Percentiles rank a stretch among this genome's conserved stretches.
These are phyloP conservation scores for Strigamia transsilvanica DNA, from an alignment of 2,888 invertebrate genomes.

Conservation along the genomic window DNA sequence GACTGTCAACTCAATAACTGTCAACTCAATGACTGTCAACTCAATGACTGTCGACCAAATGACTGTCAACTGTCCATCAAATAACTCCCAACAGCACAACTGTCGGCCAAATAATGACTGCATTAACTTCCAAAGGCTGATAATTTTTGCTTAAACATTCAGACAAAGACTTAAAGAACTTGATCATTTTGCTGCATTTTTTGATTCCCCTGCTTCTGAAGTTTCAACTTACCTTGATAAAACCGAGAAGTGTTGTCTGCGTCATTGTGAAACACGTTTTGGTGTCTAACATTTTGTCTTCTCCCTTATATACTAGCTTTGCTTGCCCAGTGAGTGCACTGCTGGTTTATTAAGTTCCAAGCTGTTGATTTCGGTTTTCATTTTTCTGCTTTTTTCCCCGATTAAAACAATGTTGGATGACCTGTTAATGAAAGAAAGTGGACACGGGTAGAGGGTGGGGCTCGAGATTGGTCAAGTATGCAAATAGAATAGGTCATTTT, in stretches of 20 bases:
- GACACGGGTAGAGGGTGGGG: not conserved
- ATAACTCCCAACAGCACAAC: no score
- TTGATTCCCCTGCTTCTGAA: no score
- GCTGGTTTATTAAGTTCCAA: slow-evolving; percentile 10
- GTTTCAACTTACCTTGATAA: not conserved
- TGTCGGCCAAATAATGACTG: no score
- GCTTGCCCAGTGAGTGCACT: slow-evolving; percentile 3
- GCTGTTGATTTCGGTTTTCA: not conserved
- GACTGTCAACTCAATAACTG: no score
- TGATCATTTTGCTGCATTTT: no score
- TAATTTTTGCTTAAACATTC: no score
- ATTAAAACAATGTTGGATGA: not conserved
- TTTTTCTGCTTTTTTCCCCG: not conserved
- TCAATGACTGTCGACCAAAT: no score
- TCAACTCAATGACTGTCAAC: no score
- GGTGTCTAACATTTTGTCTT: not conserved
- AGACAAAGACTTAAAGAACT: no score
- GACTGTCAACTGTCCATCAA: no score
- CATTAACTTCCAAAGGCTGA: no score
- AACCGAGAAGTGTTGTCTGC: not conserved
- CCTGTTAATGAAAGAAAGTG: not conserved
- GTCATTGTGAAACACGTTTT: not conserved
- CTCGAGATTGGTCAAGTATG: not conserved
- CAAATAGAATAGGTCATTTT: slow-evolving; percentile 4
- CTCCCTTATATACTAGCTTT: not conserved